Percentiles rank a stretch among this genome's conserved stretches.
phyloP scores from a whole-genome alignment of 1,140 invertebrate species.

The Helicoverpa zea region DNA sequence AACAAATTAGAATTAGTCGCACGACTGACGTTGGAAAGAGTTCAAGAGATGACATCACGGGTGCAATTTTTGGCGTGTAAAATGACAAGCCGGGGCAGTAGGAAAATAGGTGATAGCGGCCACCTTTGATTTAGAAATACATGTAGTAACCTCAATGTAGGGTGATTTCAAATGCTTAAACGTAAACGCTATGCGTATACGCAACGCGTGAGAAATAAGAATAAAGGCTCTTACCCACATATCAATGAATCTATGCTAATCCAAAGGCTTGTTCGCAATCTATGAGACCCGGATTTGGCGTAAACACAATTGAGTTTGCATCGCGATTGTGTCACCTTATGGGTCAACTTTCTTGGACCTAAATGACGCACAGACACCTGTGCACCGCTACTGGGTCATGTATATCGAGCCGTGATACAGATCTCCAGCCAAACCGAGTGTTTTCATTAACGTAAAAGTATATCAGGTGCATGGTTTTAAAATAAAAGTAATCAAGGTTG shows the following conservation, averaged over 20 bases:
- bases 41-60: constrained; percentile 20
- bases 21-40: constrained; percentile 15
- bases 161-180: constrained; percentile 50
- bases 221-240: constrained; percentile 33
- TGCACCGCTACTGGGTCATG: constrained; percentile 16
- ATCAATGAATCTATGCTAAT: constrained; percentile 23
- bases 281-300: constrained; percentile 33
- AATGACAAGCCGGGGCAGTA: not conserved
- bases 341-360: constrained; percentile 46
- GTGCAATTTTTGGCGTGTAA: not conserved
- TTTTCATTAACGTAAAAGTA: constrained; percentile 15
- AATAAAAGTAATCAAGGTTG: not conserved
- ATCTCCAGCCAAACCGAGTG: constrained; percentile 14
- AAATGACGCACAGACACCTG: constrained; percentile 46
- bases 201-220: constrained; percentile 47
- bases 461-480: not conserved
- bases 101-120: not conserved
- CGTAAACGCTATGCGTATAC: constrained; percentile 34
- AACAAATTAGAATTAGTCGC: constrained; percentile 25
- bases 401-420: not conserved
- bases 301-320: constrained; percentile 30
- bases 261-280: constrained; percentile 8
- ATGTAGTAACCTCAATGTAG: constrained; percentile 27
- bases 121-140: constrained; percentile 16
- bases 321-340: constrained; percentile 41